These are phyloP conservation scores for Notarius quadriscutis DNA, from an alignment of 2,113 vertebrate genomes.

Conservation along the genomic window DNA sequence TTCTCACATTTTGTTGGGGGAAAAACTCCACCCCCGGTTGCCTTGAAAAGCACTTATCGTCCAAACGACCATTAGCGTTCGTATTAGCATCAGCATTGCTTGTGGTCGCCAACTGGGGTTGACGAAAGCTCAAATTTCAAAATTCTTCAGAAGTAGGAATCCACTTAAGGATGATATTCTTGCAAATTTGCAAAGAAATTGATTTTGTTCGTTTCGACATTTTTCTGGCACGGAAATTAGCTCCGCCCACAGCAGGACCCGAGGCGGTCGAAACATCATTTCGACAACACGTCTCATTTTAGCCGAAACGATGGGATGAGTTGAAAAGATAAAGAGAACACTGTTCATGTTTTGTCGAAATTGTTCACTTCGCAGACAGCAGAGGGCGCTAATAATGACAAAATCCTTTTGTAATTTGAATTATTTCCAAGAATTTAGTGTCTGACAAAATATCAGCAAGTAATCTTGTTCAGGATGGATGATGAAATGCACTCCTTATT, in stretches of 20 bases:
- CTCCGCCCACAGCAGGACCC: not conserved
- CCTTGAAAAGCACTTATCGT: not conserved
- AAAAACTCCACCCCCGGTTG: not conserved
- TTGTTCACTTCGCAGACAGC: not conserved
- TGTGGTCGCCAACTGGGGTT: too few relatives aligned
- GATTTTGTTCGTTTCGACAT: not conserved
- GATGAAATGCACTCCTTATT: not conserved
- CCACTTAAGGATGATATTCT: not conserved
- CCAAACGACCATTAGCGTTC: not conserved
- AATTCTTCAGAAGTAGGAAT: not conserved
- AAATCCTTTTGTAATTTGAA: not conserved
- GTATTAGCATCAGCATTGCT: not conserved
- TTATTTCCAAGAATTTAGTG: not conserved
- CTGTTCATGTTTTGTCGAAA: not conserved
- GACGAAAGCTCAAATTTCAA: too few relatives aligned
- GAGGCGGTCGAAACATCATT: not conserved
- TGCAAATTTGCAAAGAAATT: not conserved
- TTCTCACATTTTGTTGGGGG: slow-evolving; percentile 12
- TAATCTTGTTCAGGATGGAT: not conserved
- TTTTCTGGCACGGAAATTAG: not conserved
- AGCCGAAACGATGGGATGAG: not conserved
- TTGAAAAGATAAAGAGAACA: not conserved
- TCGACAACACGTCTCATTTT: not conserved
- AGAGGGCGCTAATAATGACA: not conserved
- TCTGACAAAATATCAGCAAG: not conserved